These are phyloP conservation scores for Coreius guichenoti DNA, from an alignment of 2,797 vertebrate species.

Conservation along the genomic window DNA sequence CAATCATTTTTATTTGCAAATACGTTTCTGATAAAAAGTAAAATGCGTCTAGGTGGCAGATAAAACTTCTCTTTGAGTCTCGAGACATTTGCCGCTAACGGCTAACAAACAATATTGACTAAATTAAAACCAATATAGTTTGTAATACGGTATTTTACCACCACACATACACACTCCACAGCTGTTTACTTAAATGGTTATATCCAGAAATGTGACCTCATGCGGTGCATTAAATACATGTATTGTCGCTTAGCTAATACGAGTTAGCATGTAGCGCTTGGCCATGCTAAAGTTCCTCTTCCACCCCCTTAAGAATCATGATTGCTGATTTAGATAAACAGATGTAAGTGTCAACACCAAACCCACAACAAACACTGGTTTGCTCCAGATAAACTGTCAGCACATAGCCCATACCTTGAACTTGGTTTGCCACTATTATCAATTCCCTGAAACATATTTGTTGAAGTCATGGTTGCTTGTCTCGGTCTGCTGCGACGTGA, in stretches of 20 bases:
- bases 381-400: not conserved
- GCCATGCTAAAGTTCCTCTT: slow-evolving; percentile 45
- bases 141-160: not conserved
- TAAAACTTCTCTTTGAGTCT: not conserved
- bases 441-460: slow-evolving; percentile 84
- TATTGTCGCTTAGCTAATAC: not conserved
- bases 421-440: slow-evolving; percentile 77
- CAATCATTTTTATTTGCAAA: no score
- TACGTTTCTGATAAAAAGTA: not conserved
- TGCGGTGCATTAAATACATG: no score
- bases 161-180: not conserved
- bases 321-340: slow-evolving; percentile 9
- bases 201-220: not conserved
- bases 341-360: not conserved
- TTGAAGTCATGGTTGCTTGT: slow-evolving; percentile 81
- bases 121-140: no score
- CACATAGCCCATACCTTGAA: slow-evolving; percentile 80
- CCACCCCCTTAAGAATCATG: not conserved
- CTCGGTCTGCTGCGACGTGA: slow-evolving; percentile 35
- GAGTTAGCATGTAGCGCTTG: slow-evolving; percentile 38
- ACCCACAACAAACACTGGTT: not conserved
- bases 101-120: slow-evolving; percentile 14
- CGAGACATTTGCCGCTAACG: slow-evolving; percentile 3
- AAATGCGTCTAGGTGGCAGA: not conserved
- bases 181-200: not conserved